Evolutionary conservation across 2,888 invertebrate species (phyloP).

Genomic region (Peribatodes rhomboidaria): DNA sequence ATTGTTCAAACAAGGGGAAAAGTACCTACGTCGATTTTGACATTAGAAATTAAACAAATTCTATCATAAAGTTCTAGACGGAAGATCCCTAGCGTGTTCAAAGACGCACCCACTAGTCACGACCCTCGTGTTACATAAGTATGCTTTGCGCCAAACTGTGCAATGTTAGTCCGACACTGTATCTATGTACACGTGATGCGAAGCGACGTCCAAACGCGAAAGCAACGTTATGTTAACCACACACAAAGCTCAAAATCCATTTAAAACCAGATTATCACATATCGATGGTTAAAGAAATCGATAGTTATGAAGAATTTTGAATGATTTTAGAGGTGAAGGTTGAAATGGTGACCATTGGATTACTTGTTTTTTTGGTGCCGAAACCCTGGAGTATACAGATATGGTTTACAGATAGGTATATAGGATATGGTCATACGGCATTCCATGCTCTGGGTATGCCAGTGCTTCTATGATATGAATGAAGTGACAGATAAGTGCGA

Average conservation of each 20-base stretch:
- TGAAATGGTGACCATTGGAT: slow-evolving; percentile 30
- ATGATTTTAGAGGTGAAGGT: slow-evolving; percentile 38
- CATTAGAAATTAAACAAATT: too few relatives aligned
- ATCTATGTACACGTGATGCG: slow-evolving; percentile 34
- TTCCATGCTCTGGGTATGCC: slow-evolving; percentile 73
- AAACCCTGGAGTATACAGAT: slow-evolving; percentile 30
- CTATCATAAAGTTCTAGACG: not conserved
- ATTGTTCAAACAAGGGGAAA: too few relatives aligned
- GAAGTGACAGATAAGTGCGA: slow-evolving; percentile 72
- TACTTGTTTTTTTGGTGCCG: slow-evolving; percentile 9
- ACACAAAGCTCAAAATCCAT: slow-evolving; percentile 70
- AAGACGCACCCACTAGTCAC: slow-evolving; percentile 43
- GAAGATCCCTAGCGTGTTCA: not conserved
- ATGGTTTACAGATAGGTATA: slow-evolving; percentile 38
- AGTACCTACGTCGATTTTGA: too few relatives aligned
- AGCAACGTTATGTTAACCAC: slow-evolving; percentile 64
- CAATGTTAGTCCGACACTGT: slow-evolving; percentile 43
- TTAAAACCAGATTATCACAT: slow-evolving; percentile 42
- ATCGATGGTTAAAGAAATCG: slow-evolving; percentile 44
- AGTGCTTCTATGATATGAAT: slow-evolving; percentile 64
- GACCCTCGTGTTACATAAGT: slow-evolving; percentile 45
- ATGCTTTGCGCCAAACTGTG: slow-evolving; percentile 46
- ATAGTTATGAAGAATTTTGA: slow-evolving; percentile 43
- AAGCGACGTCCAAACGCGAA: slow-evolving; percentile 39
- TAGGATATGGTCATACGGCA: slow-evolving; percentile 68